Evolutionary conservation across 2,113 vertebrate species (phyloP).

Genomic region (Pituophis catenifer): DNA sequence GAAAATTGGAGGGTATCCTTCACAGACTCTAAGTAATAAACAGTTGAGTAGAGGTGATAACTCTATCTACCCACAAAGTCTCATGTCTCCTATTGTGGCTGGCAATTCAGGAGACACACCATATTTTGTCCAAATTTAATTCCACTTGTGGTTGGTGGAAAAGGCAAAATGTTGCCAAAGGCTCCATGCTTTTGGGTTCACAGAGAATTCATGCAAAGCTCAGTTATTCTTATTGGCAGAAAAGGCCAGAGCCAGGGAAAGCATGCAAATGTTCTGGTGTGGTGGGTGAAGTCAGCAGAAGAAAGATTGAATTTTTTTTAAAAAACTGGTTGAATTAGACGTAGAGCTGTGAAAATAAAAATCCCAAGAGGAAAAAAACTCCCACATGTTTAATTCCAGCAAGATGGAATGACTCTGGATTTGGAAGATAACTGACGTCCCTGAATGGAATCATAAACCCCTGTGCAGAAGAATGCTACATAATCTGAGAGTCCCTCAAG

Average conservation of each 20-base stretch:
- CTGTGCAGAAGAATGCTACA: neutral
- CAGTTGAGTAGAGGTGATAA: conserved; percentile 42
- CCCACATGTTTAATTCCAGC: neutral
- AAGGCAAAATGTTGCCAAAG: conserved; percentile 56
- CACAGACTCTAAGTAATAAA: conserved; percentile 41
- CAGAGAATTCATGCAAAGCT: conserved; percentile 23
- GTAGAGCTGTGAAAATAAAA: neutral
- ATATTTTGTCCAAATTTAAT: conserved; percentile 53
- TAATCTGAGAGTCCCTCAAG: neutral
- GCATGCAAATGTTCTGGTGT: neutral
- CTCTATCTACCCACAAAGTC: conserved; percentile 53
- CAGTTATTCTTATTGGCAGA: conserved; percentile 12
- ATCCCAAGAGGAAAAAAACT: neutral
- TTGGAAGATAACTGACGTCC: neutral
- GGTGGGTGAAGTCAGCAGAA: neutral
- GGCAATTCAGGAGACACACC: conserved; percentile 42
- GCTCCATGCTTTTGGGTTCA: conserved; percentile 28
- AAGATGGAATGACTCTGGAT: neutral
- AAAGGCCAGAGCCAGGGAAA: neutral
- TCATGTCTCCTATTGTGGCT: conserved; percentile 55
- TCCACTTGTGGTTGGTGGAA: conserved; percentile 60
- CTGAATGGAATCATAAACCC: neutral
- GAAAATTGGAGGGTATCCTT: conserved; percentile 15
- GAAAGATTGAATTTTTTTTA: neutral
- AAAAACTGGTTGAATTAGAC: neutral